Percentiles rank a stretch among this genome's conserved stretches.
Evolutionary conservation across 2,113 vertebrate genomes (phyloP).

Genomic region (Cephalophus harveyi): DNA sequence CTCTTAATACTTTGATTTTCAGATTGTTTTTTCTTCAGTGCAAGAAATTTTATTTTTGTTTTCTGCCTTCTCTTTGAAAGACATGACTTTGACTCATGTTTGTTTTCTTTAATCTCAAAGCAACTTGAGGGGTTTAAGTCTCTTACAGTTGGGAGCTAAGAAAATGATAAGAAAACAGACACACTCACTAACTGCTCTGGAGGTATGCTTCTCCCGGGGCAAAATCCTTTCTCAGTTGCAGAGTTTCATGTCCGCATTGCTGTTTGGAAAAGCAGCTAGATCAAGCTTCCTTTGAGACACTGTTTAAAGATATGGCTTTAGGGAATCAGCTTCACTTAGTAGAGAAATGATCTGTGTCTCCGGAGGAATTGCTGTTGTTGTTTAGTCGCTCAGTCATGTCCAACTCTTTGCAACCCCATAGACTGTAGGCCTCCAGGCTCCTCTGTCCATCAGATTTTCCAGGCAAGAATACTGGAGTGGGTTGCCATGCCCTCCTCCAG

Average conservation of each 20-base stretch:
- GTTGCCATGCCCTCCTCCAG: not conserved
- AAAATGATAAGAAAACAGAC: not conserved
- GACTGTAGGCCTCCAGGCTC: not conserved
- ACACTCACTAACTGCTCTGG: not conserved
- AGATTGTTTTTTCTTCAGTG: not conserved
- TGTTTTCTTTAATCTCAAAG: conserved; percentile 10
- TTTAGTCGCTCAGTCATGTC: not conserved
- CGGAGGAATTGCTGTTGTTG: not conserved
- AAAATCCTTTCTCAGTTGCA: not conserved
- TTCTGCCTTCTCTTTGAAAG: conserved; percentile 18
- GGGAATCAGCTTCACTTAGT: not conserved
- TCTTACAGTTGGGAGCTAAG: not conserved
- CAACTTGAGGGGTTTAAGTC: not conserved
- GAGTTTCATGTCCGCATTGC: not conserved
- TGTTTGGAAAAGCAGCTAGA: not conserved
- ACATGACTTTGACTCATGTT: conserved; percentile 11
- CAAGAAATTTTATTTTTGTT: conserved; percentile 15
- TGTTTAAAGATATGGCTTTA: not conserved
- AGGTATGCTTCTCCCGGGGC: not conserved
- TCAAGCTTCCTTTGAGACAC: not conserved
- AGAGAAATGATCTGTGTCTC: not conserved
- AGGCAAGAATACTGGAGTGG: not conserved
- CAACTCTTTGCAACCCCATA: not conserved
- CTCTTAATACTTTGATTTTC: not conserved
- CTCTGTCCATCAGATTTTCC: not conserved